Conservation (phyloP, 1,140 invertebrate species). For the Thereuonema tuberculata region DNA sequence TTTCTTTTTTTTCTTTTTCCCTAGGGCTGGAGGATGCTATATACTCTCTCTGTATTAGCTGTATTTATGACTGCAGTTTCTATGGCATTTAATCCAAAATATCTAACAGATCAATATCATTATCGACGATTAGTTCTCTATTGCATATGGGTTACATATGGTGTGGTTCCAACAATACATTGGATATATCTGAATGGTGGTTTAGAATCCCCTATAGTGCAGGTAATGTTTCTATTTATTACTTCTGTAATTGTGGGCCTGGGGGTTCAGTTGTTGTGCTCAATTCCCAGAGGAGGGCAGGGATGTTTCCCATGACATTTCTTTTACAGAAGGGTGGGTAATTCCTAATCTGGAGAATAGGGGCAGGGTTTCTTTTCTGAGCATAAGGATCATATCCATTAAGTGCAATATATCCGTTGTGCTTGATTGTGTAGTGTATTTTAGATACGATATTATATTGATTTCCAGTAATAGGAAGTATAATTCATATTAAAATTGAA, state of each 20-base stretch:
- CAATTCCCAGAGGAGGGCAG: too few species aligned
- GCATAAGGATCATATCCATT: too few species aligned
- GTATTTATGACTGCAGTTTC: slow-evolving; percentile 65
- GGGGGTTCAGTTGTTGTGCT: too few species aligned
- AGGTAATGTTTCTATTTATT: slow-evolving; percentile 36
- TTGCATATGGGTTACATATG: slow-evolving; percentile 72
- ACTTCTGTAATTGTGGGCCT: neutral
- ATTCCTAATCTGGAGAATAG: too few species aligned
- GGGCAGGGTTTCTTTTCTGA: too few species aligned
- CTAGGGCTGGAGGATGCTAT: slow-evolving; percentile 66
- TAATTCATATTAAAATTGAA: too few species aligned
- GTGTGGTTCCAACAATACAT: slow-evolving; percentile 76
- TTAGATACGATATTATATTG: too few species aligned
- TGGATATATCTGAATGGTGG: slow-evolving; percentile 83
- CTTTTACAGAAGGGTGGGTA: too few species aligned
- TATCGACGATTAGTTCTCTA: slow-evolving; percentile 52
- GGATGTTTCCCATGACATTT: too few species aligned
- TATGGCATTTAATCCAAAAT: slow-evolving; percentile 50
- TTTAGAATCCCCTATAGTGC: slow-evolving; percentile 63
- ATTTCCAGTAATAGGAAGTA: too few species aligned
- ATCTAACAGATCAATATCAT: slow-evolving; percentile 29
- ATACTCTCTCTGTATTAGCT: slow-evolving; percentile 58
- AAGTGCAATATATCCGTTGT: too few species aligned
- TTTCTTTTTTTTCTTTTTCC: slow-evolving; percentile 25
- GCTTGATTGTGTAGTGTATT: too few species aligned